These are phyloP conservation scores for Riptortus pedestris DNA, from an alignment of 1,140 invertebrate species.

Conservation along the genomic window DNA sequence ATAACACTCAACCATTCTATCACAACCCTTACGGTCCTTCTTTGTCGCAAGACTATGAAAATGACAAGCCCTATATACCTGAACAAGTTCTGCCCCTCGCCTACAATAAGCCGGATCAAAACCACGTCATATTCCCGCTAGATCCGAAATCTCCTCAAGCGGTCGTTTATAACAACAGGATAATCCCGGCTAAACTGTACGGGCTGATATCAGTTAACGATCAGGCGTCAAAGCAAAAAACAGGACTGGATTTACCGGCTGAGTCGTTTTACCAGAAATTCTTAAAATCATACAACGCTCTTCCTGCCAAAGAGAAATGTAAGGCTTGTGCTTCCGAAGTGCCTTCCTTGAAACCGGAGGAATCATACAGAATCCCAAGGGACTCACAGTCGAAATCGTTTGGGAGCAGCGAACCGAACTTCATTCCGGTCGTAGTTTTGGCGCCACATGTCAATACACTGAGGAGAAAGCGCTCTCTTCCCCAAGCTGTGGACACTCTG, in stretches of 20 bases:
- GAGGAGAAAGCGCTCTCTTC: not conserved
- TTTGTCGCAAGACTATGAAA: not conserved
- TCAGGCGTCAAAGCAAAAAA: not conserved
- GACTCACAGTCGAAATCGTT: not conserved
- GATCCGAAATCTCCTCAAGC: conserved; percentile 12
- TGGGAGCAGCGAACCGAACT: not conserved
- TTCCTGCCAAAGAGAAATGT: not conserved
- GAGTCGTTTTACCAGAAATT: not conserved
- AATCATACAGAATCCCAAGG: not conserved
- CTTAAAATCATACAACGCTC: not conserved
- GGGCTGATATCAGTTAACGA: not conserved
- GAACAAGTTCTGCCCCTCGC: not conserved
- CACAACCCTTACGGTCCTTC: too few species aligned
- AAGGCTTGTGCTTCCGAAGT: not conserved
- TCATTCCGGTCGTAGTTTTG: not conserved
- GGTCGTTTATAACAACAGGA: conserved; percentile 14
- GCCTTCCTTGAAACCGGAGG: too few species aligned
- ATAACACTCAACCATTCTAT: not conserved
- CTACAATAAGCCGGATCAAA: not conserved
- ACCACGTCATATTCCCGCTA: conserved; percentile 5
- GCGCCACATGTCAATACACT: not conserved
- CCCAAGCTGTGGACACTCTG: too few species aligned
- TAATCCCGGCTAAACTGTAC: conserved; percentile 15
- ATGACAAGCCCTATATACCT: not conserved
- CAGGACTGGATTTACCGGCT: not conserved